Evolutionary conservation across 2,888 invertebrate species (phyloP).

Genomic region (Anarsia innoxiella): DNA sequence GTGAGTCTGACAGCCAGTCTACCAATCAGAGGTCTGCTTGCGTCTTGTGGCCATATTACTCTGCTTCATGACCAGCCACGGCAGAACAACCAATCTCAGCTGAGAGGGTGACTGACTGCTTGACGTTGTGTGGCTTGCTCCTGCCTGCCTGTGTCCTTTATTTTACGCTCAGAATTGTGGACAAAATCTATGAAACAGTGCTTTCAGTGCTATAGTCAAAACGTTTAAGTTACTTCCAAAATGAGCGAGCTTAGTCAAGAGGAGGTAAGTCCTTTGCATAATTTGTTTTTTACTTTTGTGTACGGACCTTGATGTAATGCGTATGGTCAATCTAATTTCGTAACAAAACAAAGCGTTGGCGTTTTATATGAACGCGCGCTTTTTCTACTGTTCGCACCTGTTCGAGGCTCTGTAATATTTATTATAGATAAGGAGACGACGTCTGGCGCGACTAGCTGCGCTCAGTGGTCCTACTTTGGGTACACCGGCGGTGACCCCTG

Average conservation of each 20-base stretch:
- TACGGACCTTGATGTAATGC: constrained; percentile 59
- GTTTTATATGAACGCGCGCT: constrained; percentile 40
- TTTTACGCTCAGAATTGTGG: constrained; percentile 42
- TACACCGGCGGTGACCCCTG: constrained; percentile 53
- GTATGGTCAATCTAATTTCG: constrained; percentile 71
- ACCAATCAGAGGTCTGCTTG: too few relatives aligned
- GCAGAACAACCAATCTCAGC: constrained; percentile 55
- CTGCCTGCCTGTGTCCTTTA: constrained; percentile 48
- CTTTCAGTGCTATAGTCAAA: constrained; percentile 30
- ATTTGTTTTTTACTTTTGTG: constrained; percentile 59
- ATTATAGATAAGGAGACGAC: constrained; percentile 83
- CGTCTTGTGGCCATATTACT: too few relatives aligned
- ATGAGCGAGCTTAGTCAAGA: constrained; percentile 93
- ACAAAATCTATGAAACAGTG: constrained; percentile 46
- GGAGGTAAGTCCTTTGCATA: constrained; percentile 80
- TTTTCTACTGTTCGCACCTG: constrained; percentile 42
- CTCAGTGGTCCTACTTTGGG: constrained; percentile 70
- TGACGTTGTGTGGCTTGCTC: constrained; percentile 64
- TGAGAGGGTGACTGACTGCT: constrained; percentile 72
- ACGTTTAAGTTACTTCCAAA: constrained; percentile 34
- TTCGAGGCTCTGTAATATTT: constrained; percentile 33
- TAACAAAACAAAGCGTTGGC: constrained; percentile 73
- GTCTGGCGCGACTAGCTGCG: constrained; percentile 82
- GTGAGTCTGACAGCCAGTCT: too few relatives aligned
- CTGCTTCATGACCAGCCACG: too few relatives aligned